Evolutionary conservation across 2,113 vertebrate genomes (phyloP), one percentile per base, ranked within the genome.

Genomic region (Mesembrinibis cayennensis): DNA sequence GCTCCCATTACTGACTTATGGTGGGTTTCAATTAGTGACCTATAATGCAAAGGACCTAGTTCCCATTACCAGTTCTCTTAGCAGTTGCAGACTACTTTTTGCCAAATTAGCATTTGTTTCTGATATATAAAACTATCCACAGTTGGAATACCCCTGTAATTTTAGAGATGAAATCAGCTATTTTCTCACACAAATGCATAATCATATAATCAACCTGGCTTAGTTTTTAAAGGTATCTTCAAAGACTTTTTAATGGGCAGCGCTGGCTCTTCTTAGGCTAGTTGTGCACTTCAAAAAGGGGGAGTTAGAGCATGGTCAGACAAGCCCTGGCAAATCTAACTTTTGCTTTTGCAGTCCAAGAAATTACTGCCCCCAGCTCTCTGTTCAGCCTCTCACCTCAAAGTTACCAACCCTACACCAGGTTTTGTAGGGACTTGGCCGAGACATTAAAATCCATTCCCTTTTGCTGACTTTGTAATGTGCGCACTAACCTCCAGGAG

Each of bases 211-310:
- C 56, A 82, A 7, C 34, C 20, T 50, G 53, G 38, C 44, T 96
- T 89, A 69, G 40, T 82, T 91, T 93, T 91, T 58, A 69, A 82
- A 86, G 30, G 36, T 53, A 36, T 49, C 86, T 96, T 97, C 91
- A 89, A 95, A 93, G 77, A 53, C 65, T 36, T 90, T 81, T 78
- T 81, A 84, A 79, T 53, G 73, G 90, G 49, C 49, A 96, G 70
- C 0, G 0, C 50, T 66, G 58, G 40, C 72, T 82, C 32, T 62
- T 81, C 77, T 71, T 52, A 61, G 62, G 65, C 74, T 92, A 78
- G 50, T 44, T 78, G 61, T 32, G 20, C 34, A 67, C 61, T 82
- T 89, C 81, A 87, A 61, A 84, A 89, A 72, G 27, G 61, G 71
- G 66, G 32, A 92, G 81, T 55, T 61, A 72, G 66, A 73, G 45